phyloP scores from a whole-genome alignment of 2,888 invertebrate species.

The Octonoba sinensis region DNA sequence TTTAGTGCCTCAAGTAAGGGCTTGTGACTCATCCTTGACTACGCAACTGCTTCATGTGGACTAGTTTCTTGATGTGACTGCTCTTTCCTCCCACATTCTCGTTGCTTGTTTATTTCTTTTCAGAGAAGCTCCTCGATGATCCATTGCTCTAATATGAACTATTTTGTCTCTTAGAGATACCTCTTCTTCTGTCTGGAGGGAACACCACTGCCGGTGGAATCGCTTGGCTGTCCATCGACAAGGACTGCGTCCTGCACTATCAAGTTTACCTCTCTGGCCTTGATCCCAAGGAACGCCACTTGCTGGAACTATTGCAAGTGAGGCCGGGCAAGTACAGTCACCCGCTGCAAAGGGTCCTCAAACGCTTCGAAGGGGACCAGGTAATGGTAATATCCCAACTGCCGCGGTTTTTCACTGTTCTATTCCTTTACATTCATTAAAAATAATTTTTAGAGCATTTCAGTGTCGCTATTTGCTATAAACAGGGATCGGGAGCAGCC shows the following conservation, averaged over 20 bases:
- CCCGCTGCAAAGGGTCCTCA: slow-evolving; percentile 55
- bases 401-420: too few species aligned
- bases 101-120: too few species aligned
- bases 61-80: too few species aligned
- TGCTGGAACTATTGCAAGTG: slow-evolving; percentile 51
- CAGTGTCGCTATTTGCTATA: too few species aligned
- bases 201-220: slow-evolving; percentile 76
- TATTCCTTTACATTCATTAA: background rate
- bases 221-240: slow-evolving; percentile 86
- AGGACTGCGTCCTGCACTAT: slow-evolving; percentile 85
- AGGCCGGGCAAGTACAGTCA: slow-evolving; percentile 31
- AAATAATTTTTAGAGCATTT: too few species aligned
- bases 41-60: too few species aligned
- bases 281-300: slow-evolving; percentile 40
- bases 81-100: too few species aligned
- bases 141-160: too few species aligned
- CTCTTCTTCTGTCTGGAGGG: slow-evolving; percentile 68
- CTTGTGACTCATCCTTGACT: too few species aligned
- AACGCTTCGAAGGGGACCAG: slow-evolving; percentile 63
- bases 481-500: too few species aligned
- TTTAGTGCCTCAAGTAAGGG: too few species aligned
- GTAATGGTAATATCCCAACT: slow-evolving; percentile 28
- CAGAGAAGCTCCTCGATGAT: too few species aligned
- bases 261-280: slow-evolving; percentile 74
- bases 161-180: slow-evolving; percentile 15